Conservation (phyloP, 2,797 vertebrate species). For the Tokudaia muenninki region DNA sequence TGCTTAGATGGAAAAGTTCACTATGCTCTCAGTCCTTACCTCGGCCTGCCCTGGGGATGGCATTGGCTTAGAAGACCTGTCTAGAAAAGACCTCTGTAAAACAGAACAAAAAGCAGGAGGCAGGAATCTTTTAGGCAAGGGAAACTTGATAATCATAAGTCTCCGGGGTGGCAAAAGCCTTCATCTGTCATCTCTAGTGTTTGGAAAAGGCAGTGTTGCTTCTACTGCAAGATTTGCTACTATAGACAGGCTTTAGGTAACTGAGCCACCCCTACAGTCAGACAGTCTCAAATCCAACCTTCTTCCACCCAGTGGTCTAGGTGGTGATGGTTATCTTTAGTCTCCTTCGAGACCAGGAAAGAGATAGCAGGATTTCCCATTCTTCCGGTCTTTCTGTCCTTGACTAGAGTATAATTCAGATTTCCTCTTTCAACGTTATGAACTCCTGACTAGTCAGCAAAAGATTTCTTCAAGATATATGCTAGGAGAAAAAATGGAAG, state of each 20-base stretch:
- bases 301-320: not conserved
- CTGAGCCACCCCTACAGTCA: not conserved
- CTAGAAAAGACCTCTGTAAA: slow-evolving; percentile 2
- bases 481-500: slow-evolving; percentile 21
- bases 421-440: slow-evolving; percentile 15
- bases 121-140: not conserved
- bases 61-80: not conserved
- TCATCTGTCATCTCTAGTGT: not conserved
- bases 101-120: not conserved
- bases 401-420: not conserved
- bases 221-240: not conserved
- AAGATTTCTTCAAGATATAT: slow-evolving; percentile 19
- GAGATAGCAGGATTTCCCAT: not conserved
- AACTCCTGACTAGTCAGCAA: not conserved
- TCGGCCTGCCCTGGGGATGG: not conserved
- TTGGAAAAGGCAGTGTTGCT: not conserved
- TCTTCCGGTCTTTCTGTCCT: not conserved
- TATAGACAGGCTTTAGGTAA: not conserved
- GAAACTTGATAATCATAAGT: not conserved
- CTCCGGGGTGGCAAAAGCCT: not conserved
- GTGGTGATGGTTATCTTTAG: not conserved
- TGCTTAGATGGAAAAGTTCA: not conserved
- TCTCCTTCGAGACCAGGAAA: not conserved
- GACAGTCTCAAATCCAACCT: not conserved
- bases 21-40: not conserved